These are phyloP conservation scores for Picus viridis DNA, from an alignment of 2,797 vertebrate genomes.

Conservation along the genomic window DNA sequence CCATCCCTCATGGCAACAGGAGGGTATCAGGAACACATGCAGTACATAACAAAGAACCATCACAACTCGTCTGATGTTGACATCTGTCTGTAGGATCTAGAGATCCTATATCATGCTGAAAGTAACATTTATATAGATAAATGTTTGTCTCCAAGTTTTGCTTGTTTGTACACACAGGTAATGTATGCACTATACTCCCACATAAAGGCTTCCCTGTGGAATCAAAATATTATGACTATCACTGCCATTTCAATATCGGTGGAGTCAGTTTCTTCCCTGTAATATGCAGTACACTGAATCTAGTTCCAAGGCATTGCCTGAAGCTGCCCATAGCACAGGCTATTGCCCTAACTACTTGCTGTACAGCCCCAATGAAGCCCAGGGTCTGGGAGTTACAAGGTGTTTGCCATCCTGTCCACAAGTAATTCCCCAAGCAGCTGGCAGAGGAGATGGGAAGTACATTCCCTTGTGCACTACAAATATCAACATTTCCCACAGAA, in stretches of 20 bases:
- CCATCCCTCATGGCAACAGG: background rate
- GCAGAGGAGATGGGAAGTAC: background rate
- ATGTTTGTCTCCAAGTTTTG: background rate
- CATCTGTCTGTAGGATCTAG: conserved; percentile 8
- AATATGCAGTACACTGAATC: background rate
- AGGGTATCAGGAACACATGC: background rate
- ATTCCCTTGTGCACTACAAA: background rate
- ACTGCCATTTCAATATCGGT: background rate
- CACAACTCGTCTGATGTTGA: background rate
- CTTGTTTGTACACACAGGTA: conserved; percentile 35
- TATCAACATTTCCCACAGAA: background rate
- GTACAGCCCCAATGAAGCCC: rapidly evolving
- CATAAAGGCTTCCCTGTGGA: background rate
- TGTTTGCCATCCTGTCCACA: background rate
- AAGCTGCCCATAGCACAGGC: background rate
- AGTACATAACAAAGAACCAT: conserved; percentile 9
- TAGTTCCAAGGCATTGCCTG: background rate
- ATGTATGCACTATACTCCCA: conserved; percentile 16
- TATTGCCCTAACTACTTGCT: background rate
- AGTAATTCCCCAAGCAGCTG: background rate
- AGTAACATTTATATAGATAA: conserved; percentile 14
- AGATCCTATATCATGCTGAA: background rate
- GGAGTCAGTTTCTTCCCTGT: background rate
- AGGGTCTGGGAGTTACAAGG: background rate
- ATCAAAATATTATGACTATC: background rate